These are phyloP conservation scores for Heliothis virescens DNA, from an alignment of 1,140 invertebrate genomes.

Conservation along the genomic window DNA sequence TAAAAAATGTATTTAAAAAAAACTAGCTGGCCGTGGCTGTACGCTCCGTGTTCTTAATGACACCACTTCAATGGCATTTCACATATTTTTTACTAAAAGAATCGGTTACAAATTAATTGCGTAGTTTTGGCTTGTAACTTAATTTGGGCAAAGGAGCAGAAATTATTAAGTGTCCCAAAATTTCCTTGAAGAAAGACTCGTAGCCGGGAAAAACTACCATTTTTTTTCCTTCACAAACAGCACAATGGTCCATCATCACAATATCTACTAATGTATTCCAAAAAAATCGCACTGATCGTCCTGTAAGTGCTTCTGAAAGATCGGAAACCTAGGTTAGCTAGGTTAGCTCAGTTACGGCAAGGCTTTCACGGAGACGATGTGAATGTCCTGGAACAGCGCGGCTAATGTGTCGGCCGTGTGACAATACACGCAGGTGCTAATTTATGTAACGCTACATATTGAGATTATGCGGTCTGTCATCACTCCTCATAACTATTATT, in stretches of 20 bases:
- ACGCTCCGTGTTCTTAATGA: slow-evolving; percentile 7
- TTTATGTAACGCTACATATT: slow-evolving; percentile 59
- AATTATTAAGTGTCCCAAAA: no score
- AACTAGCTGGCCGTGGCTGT: slow-evolving; percentile 34
- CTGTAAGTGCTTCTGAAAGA: background rate
- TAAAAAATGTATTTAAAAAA: slow-evolving; percentile 54
- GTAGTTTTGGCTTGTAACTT: background rate
- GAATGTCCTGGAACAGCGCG: background rate
- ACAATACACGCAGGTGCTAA: slow-evolving; percentile 33
- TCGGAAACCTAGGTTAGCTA: background rate
- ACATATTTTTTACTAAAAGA: slow-evolving; percentile 21
- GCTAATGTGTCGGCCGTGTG: slow-evolving; percentile 8
- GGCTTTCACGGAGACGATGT: background rate
- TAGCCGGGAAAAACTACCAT: no score
- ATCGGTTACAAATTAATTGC: background rate
- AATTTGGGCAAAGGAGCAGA: no score
- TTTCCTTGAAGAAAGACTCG: no score
- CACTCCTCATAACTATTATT: slow-evolving; percentile 46
- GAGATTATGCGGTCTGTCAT: slow-evolving; percentile 52
- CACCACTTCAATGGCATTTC: slow-evolving; percentile 30
- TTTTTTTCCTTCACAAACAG: no score
- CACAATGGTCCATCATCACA: no score
- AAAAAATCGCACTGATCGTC: no score
- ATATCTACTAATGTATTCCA: no score
- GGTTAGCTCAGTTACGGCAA: background rate